Evolutionary conservation across 2,888 invertebrate species (phyloP).

Genomic region (Tachina grossa): DNA sequence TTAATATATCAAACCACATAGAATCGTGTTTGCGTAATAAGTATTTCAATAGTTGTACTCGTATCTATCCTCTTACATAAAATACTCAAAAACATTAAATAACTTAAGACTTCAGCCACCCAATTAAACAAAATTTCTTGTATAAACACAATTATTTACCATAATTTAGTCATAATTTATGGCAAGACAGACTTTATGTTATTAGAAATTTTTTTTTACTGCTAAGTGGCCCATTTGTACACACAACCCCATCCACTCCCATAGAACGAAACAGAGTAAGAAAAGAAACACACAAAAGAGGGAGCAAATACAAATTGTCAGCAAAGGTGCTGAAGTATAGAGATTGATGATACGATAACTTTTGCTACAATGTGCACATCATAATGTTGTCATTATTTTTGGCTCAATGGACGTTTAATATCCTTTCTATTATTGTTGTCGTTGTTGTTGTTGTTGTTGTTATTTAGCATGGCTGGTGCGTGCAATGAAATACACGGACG

Average conservation of each 20-base stretch:
- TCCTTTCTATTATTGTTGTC: slow-evolving; percentile 43
- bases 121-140: slow-evolving; percentile 57
- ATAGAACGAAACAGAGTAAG: neutral
- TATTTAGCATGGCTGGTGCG: neutral
- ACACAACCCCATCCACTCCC: neutral
- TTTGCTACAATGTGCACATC: slow-evolving; percentile 63
- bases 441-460: slow-evolving; percentile 50
- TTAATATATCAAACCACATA: too few relatives aligned
- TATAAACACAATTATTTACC: slow-evolving; percentile 76
- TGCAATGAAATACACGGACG: neutral
- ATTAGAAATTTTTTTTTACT: neutral
- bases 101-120: slow-evolving; percentile 38
- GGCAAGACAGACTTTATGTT: slow-evolving; percentile 8
- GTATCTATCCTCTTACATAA: neutral
- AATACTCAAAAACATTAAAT: neutral
- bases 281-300: neutral
- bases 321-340: slow-evolving; percentile 77
- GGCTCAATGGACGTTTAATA: slow-evolving; percentile 76
- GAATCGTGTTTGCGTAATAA: too few relatives aligned
- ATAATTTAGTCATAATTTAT: slow-evolving; percentile 75
- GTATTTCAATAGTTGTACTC: too few relatives aligned
- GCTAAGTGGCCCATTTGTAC: slow-evolving; percentile 15
- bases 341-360: slow-evolving; percentile 78
- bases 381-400: slow-evolving; percentile 78
- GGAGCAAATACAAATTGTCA: slow-evolving; percentile 53